Conservation (phyloP, 2,797 vertebrate species). For the Natrix natrix region DNA sequence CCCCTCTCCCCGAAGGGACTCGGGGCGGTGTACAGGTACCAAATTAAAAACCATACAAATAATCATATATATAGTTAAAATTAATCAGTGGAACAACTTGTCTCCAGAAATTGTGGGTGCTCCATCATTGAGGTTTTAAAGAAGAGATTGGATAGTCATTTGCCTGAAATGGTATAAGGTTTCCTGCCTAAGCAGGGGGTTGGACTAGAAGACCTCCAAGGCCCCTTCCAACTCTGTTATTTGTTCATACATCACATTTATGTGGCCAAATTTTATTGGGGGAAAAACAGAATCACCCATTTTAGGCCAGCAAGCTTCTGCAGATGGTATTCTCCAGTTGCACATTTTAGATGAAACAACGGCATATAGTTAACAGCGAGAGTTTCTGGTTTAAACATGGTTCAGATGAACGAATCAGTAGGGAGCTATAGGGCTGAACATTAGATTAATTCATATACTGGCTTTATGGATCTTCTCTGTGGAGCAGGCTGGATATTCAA, state of each 20-base stretch:
- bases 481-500: not conserved
- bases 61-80: too few relatives aligned
- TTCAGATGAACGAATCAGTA: not conserved
- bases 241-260: not conserved
- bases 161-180: too few relatives aligned
- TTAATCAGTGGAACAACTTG: too few relatives aligned
- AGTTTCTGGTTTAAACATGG: not conserved
- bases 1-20: too few relatives aligned
- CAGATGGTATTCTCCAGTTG: not conserved
- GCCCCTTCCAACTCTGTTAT: too few relatives aligned
- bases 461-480: not conserved
- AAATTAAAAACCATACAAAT: too few relatives aligned
- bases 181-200: too few relatives aligned
- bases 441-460: not conserved
- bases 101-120: too few relatives aligned
- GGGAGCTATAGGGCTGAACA: not conserved
- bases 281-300: not conserved
- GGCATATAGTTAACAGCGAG: not conserved
- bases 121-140: too few relatives aligned
- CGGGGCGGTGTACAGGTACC: too few relatives aligned
- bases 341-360: not conserved
- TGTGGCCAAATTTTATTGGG: not conserved
- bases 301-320: not conserved
- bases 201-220: too few relatives aligned
- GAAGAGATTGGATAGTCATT: too few relatives aligned